phyloP scores from a whole-genome alignment of 1,140 invertebrate species.

The Sminthurinus signatus region DNA sequence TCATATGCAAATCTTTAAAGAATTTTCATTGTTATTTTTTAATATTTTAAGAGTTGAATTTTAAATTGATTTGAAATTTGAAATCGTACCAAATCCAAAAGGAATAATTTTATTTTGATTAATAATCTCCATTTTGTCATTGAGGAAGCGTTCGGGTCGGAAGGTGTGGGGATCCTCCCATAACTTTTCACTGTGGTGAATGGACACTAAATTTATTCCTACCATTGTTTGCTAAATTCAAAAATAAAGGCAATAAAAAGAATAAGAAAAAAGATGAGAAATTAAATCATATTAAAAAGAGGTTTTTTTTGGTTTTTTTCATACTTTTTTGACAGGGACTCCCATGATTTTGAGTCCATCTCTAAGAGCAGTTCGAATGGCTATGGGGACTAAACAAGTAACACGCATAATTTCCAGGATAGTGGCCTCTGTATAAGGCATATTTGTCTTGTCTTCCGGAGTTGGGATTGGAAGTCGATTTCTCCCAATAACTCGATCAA shows the following conservation, averaged over 20 bases:
- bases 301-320: no score
- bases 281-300: no score
- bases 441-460: slow-evolving; percentile 2
- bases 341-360: slow-evolving; percentile 10
- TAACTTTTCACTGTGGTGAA: slow-evolving; percentile 20
- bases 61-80: neutral
- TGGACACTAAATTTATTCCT: slow-evolving; percentile 16
- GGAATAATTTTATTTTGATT: slow-evolving; percentile 24
- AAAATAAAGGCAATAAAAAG: neutral
- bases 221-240: slow-evolving; percentile 19
- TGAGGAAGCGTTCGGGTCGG: slow-evolving; percentile 27
- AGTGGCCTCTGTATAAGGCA: slow-evolving; percentile 33
- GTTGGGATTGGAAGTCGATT: slow-evolving; percentile 1
- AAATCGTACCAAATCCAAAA: slow-evolving; percentile 26
- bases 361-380: slow-evolving; percentile 9
- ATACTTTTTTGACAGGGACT: slow-evolving; percentile 18
- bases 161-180: slow-evolving; percentile 27
- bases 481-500: slow-evolving; percentile 24
- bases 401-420: slow-evolving; percentile 23
- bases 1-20: no score
- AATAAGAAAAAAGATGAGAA: neutral
- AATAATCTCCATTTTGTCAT: slow-evolving; percentile 18
- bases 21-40: no score
- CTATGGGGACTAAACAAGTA: slow-evolving; percentile 17
- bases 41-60: neutral